Conservation (phyloP, 1,140 invertebrate species). For the Laodelphax striatellus region DNA sequence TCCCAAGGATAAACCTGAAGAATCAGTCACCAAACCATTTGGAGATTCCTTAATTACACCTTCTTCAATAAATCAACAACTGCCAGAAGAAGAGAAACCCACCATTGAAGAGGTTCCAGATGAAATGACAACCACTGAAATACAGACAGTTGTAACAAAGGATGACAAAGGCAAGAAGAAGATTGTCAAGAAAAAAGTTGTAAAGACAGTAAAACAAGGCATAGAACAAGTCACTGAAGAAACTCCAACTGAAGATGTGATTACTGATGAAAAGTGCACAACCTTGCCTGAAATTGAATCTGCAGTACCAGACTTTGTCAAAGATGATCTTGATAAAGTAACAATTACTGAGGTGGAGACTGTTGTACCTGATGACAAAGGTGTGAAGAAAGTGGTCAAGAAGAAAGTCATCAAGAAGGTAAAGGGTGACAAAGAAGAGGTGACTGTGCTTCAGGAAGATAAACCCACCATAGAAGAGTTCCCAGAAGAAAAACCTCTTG, state of each 20-base stretch:
- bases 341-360: conserved; percentile 21
- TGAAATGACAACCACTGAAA: too few species aligned
- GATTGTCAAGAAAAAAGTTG: too few species aligned
- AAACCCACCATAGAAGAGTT: too few species aligned
- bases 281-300: conserved; percentile 1
- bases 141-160: too few species aligned
- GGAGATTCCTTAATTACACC: not conserved
- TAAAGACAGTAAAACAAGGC: conserved; percentile 16
- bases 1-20: too few species aligned
- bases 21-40: too few species aligned
- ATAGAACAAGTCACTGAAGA: conserved; percentile 25
- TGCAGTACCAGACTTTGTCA: not conserved
- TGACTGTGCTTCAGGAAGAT: conserved; percentile 8
- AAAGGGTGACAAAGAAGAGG: conserved; percentile 22
- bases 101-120: conserved; percentile 6
- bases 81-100: not conserved
- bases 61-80: not conserved
- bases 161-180: too few species aligned
- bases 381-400: conserved; percentile 21
- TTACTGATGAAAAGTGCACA: conserved; percentile 6
- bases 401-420: conserved; percentile 24
- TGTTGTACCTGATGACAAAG: conserved; percentile 16
- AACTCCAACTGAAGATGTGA: conserved; percentile 11
- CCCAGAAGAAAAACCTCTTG: too few species aligned
- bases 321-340: conserved; percentile 6